Evolutionary conservation across 2,797 vertebrate species (phyloP).

Genomic region (Meriones psammophilus): DNA sequence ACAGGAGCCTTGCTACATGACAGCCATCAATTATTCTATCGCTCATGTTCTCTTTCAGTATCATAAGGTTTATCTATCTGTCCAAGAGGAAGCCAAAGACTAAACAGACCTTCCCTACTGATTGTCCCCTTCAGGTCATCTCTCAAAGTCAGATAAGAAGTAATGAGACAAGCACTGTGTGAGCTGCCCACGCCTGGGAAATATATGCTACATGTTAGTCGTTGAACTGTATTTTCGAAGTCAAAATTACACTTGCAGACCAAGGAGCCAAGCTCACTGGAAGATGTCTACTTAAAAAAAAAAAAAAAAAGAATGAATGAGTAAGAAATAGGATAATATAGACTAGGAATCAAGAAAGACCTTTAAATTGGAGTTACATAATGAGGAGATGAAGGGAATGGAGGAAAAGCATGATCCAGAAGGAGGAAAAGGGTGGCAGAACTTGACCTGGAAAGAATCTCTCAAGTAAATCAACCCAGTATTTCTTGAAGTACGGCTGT

Average conservation of each 20-base stretch:
- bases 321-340: not conserved
- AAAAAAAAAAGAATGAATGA: not conserved
- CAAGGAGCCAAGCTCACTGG: not conserved
- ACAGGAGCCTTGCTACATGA: slow-evolving; percentile 35
- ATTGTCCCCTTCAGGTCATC: not conserved
- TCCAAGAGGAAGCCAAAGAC: slow-evolving; percentile 65
- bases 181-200: not conserved
- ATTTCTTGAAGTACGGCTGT: not conserved
- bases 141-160: not conserved
- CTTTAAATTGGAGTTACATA: not conserved
- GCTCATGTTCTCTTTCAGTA: slow-evolving; percentile 42
- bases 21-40: slow-evolving; percentile 63
- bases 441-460: not conserved
- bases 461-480: not conserved
- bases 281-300: not conserved
- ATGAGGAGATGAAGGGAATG: not conserved
- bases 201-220: not conserved
- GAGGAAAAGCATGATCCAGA: not conserved
- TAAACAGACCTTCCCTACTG: not conserved
- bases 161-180: not conserved
- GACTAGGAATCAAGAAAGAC: slow-evolving; percentile 23
- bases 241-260: not conserved
- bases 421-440: not conserved
- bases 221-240: not conserved
- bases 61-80: not conserved